phyloP scores from a whole-genome alignment of 1,140 invertebrate genomes.

The Dysdera silvatica region DNA sequence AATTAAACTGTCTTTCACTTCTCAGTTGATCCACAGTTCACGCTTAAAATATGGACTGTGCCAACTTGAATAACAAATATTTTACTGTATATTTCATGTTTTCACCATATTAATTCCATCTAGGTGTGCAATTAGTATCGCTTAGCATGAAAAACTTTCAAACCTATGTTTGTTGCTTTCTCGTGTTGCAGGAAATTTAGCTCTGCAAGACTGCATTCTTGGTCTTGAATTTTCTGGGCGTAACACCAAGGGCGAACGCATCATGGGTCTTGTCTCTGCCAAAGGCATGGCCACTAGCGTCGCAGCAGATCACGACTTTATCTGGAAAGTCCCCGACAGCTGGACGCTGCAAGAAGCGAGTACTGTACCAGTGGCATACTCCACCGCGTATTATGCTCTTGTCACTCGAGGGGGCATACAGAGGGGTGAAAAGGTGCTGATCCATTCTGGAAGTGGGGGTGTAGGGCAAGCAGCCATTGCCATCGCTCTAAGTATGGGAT shows the following conservation, averaged over 20 bases:
- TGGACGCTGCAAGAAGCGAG: constrained; percentile 88
- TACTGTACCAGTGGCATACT: constrained; percentile 89
- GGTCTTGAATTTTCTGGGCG: constrained; percentile 89
- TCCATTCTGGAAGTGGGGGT: constrained; percentile 92
- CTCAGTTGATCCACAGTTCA: no score
- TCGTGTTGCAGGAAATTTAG: constrained; percentile 41
- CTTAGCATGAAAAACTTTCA: no score
- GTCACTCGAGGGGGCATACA: constrained; percentile 72
- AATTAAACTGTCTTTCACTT: no score
- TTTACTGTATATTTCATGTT: no score
- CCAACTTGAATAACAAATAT: no score
- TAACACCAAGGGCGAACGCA: constrained; percentile 58
- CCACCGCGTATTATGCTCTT: constrained; percentile 87
- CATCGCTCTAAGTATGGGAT: constrained; percentile 77
- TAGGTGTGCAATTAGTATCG: no score
- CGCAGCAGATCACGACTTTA: constrained; percentile 68
- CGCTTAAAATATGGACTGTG: no score
- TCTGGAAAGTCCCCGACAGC: constrained; percentile 81
- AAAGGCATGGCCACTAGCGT: constrained; percentile 83
- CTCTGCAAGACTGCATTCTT: constrained; percentile 54
- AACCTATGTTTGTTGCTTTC: no score
- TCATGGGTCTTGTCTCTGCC: constrained; percentile 91
- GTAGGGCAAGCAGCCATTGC: constrained; percentile 92
- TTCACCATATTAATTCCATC: no score
- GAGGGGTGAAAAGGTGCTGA: constrained; percentile 73